These are phyloP conservation scores for Turnix velox DNA, from an alignment of 2,113 vertebrate genomes.

Conservation along the genomic window DNA sequence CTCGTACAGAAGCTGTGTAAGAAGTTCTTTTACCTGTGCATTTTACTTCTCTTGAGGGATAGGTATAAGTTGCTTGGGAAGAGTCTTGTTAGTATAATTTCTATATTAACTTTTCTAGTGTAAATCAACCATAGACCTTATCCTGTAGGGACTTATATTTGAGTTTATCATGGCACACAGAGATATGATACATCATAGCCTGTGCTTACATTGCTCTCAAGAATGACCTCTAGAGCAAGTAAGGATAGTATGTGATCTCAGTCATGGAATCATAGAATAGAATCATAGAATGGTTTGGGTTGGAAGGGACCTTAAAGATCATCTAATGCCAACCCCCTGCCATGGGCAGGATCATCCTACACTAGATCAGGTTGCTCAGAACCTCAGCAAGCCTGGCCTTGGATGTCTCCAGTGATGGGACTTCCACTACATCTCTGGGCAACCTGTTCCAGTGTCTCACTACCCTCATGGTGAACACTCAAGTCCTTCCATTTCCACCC, in stretches of 20 bases:
- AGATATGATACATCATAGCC: not conserved
- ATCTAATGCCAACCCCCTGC: no score
- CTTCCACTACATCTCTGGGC: no score
- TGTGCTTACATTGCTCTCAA: not conserved
- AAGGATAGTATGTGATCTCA: not conserved
- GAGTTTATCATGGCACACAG: not conserved
- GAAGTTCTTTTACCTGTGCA: not conserved
- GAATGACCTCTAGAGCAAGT: not conserved
- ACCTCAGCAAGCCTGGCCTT: no score
- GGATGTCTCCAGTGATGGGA: no score
- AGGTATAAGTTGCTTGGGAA: not conserved
- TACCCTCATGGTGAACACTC: no score
- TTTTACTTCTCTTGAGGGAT: not conserved
- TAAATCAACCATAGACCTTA: not conserved
- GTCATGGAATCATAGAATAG: no score
- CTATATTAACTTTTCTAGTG: conserved; percentile 11
- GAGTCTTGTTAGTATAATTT: conserved; percentile 9
- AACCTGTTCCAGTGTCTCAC: no score
- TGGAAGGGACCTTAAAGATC: no score
- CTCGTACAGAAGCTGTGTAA: not conserved
- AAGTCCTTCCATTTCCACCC: no score
- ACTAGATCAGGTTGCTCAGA: no score
- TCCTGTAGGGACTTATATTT: not conserved
- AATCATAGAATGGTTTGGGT: no score
- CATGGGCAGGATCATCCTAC: no score